These are phyloP conservation scores for Styela plicata DNA, from an alignment of 23 tunicate genomes.

Conservation along the genomic window DNA sequence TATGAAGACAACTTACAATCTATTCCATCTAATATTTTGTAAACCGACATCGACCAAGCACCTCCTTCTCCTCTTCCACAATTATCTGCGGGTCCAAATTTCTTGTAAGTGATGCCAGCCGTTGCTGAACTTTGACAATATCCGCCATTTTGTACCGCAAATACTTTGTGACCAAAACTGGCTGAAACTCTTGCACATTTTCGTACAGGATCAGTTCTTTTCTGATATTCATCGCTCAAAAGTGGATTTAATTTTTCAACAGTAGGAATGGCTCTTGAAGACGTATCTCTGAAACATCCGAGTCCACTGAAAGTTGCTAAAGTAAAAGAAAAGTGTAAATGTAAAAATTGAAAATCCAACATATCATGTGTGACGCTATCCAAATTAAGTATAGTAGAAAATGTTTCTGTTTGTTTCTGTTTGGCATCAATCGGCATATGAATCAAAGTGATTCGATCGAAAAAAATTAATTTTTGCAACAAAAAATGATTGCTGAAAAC, in stretches of 20 bases:
- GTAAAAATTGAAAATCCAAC: too few species aligned
- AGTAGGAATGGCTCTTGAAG: not conserved
- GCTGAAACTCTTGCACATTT: not conserved
- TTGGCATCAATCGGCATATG: too few species aligned
- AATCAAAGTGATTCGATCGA: too few species aligned
- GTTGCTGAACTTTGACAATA: not conserved
- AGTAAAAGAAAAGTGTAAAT: too few species aligned
- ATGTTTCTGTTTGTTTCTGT: too few species aligned
- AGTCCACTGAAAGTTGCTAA: not conserved
- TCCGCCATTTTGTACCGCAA: conserved; percentile 6
- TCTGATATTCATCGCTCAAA: not conserved
- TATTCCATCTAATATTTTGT: not conserved
- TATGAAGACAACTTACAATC: not conserved
- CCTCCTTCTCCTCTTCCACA: not conserved
- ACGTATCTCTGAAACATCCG: not conserved
- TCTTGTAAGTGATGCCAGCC: conserved; percentile 7
- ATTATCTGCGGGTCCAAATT: not conserved
- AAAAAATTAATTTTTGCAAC: too few species aligned
- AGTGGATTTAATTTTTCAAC: not conserved
- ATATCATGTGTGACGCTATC: too few species aligned
- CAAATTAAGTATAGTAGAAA: too few species aligned
- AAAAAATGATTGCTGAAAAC: too few species aligned
- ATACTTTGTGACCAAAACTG: conserved; percentile 2
- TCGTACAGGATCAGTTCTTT: not conserved
- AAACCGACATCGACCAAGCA: not conserved